Evolutionary conservation across 2,888 invertebrate species (phyloP).

Genomic region (Hypomecis punctinalis): DNA sequence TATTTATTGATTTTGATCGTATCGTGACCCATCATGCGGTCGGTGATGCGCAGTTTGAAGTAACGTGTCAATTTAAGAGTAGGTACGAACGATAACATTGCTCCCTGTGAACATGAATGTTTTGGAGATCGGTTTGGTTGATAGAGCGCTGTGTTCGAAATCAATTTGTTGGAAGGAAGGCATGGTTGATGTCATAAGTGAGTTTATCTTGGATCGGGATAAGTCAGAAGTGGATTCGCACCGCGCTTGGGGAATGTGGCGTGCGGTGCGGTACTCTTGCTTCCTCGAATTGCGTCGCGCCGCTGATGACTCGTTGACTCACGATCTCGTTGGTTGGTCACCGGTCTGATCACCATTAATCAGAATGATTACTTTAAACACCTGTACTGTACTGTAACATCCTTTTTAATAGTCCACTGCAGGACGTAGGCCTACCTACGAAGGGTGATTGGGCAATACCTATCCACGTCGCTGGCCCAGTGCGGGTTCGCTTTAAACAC

Average conservation of each 20-base stretch:
- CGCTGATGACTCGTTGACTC: constrained; percentile 59
- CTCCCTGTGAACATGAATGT: constrained; percentile 49
- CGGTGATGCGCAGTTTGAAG: constrained; percentile 57
- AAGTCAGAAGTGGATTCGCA: constrained; percentile 72
- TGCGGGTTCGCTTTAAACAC: too few species aligned
- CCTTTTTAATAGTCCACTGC: too few species aligned
- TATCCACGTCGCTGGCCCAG: too few species aligned
- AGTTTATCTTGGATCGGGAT: constrained; percentile 74
- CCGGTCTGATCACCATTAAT: not conserved
- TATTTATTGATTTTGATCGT: constrained; percentile 38
- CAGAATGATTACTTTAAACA: too few species aligned
- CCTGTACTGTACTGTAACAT: too few species aligned
- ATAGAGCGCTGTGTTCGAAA: constrained; percentile 67
- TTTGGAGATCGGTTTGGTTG: constrained; percentile 57
- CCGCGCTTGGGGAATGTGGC: constrained; percentile 65
- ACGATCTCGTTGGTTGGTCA: constrained; percentile 44
- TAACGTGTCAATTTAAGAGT: constrained; percentile 61
- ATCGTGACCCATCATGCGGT: constrained; percentile 61
- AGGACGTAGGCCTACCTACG: too few species aligned
- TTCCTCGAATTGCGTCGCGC: constrained; percentile 72
- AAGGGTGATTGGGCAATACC: too few species aligned
- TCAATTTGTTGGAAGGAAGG: constrained; percentile 81
- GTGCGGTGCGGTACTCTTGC: constrained; percentile 51
- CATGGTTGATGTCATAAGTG: constrained; percentile 79
- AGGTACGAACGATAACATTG: constrained; percentile 62